Base-by-base conservation (phyloP, 2,113 vertebrate genomes). In the Microtus oregoni region DNA sequence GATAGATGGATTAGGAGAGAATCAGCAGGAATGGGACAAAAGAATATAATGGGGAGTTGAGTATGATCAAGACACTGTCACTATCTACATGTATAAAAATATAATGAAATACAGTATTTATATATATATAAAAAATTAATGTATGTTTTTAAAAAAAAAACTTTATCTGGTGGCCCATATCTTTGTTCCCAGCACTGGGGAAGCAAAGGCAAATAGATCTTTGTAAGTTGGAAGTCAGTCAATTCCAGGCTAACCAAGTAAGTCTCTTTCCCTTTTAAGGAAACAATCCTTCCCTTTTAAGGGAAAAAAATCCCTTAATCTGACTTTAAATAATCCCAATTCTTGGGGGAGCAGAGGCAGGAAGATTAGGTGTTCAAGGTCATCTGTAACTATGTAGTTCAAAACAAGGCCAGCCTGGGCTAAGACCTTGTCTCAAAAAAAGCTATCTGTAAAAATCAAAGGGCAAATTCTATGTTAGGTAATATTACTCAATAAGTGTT, bases 401-500 rank as follows among this genome's bases (percentile, higher is more conserved):
- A 82, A 38, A 58, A 32, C 55, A 83, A 85, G 61, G 38, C 14
- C 61, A 85, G 55, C 13, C 24, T 41, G n/a, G n/a, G 24, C n/a
- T 83, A 26, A 83, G 28, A 83, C 1, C 7, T 41, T 68, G 30
- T 50, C 83, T 86, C 67, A 47, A 86, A 67, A 47, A 41, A 94
- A 73, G 82, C 13, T 35, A 78, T 30, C 63, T 28, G 65, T 87
- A 67, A 41, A 83, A 88, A 78, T 75, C 88, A 91, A 77, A 79
- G 79, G 58, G 67, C 30, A 67, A 75, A 94, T 76, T 55, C 14
- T 32, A 17, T 76, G 86, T 81, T 90, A 81, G 28, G 85, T 75
- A 38, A 83, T 95, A 95, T 91, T 89, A 86, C 17, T 50, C 89
- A 47, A n/a, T 78, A 81, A 93, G n/a, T 20, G 20, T 89, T 79